phyloP scores from a whole-genome alignment of 2,797 vertebrate species.

The Decapterus maruadsi region DNA sequence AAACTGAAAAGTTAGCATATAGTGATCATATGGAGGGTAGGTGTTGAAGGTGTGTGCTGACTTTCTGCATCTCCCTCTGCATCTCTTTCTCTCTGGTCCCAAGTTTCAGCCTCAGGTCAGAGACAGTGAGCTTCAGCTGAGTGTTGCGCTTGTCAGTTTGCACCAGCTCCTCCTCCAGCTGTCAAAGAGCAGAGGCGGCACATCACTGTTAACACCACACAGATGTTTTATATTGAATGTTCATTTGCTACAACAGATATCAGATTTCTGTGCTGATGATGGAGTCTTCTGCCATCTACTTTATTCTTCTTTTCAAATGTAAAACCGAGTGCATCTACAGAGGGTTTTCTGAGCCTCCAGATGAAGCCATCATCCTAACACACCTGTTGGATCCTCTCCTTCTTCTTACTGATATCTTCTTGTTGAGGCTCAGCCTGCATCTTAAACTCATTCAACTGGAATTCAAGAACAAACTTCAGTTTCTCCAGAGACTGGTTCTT shows the following conservation, averaged over 20 bases:
- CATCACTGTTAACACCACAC: neutral
- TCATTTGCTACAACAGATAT: neutral
- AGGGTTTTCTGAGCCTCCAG: neutral
- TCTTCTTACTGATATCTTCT: slow-evolving; percentile 88
- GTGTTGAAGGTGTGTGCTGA: slow-evolving; percentile 54
- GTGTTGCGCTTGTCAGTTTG: slow-evolving; percentile 86
- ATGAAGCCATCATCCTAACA: slow-evolving; percentile 7
- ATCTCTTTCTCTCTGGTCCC: slow-evolving; percentile 85
- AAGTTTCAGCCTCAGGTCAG: slow-evolving; percentile 89
- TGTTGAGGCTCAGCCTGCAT: slow-evolving; percentile 90
- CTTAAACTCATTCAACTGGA: slow-evolving; percentile 90
- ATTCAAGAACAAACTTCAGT: slow-evolving; percentile 89
- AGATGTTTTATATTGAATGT: neutral
- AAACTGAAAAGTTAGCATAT: neutral
- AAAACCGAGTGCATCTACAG: too few species aligned
- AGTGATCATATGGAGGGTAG: neutral
- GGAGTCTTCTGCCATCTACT: neutral
- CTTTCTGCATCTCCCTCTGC: slow-evolving; percentile 88
- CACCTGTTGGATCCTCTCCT: slow-evolving; percentile 89
- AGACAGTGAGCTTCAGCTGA: slow-evolving; percentile 87
- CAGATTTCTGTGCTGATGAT: neutral
- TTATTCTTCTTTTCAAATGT: too few species aligned
- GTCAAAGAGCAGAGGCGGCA: slow-evolving; percentile 43
- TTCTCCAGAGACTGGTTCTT: slow-evolving; percentile 92
- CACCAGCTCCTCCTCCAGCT: slow-evolving; percentile 92